Base-by-base conservation (phyloP, 2,888 invertebrate genomes). In the Platycnemis pennipes region DNA sequence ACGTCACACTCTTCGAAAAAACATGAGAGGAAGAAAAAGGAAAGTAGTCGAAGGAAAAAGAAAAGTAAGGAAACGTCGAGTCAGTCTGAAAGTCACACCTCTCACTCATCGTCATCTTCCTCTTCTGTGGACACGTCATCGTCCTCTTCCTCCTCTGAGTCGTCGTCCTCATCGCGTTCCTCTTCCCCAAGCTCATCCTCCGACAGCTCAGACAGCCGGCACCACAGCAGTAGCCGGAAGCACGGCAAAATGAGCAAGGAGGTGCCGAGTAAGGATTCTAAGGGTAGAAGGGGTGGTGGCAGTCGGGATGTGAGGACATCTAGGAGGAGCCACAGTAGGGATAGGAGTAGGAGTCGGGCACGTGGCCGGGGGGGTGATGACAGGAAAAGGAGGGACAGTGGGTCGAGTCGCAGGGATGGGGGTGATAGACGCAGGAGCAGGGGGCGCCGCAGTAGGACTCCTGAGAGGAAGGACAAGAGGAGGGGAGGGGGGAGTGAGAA, bases 381-480 rank as follows among this genome's bases (percentile, higher is more conserved):
- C 94, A 88, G 91, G 94, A 94, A 88, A 94, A 87, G 49, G 94
- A 94, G 56, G 63, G 56, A 94, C 91, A 56, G 95, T 94, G 94
- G 95, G 94, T 86, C 94, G 94, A 46, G 94, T 94, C 46, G 94
- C 94, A 87, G 94, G 95, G 53, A 94, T 94, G 63, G 94, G 94
- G 44, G 95, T 96, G 96, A 96, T 95, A 96, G 96, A 94, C 95
- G 94, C 94, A 89, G 94, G 94, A 45, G 88, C 88, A 46, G 95
- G 94, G 53, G 94, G 85, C 46, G 94, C 77, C 44, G 88, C 89
- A 94, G 94, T 95, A 95, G 46, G 94, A 95, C 89, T 94, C 95
- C 26, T 94, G 94, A 88, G 95, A 94, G 94, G 94, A 94, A 94
- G 95, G 94, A 91, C 94, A 94, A 94, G 95, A 94, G 95, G 95